A percentile compares a stretch with the other conserved stretches of the same genome.
These are phyloP conservation scores for Bubalus kerabau DNA, from an alignment of 2,113 vertebrate species.

Conservation along the genomic window DNA sequence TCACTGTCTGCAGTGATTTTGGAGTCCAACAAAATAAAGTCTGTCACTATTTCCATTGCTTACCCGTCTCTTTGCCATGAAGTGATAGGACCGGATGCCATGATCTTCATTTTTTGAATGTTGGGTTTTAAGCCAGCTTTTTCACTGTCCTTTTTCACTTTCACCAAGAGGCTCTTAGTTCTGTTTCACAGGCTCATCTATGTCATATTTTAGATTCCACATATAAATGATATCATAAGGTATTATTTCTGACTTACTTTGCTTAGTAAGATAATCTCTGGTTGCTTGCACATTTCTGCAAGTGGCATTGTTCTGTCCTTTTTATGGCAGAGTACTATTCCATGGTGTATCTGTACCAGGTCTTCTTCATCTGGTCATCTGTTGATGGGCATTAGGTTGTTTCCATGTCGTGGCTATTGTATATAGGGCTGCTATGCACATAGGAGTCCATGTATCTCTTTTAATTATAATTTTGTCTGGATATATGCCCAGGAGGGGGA, in stretches of 20 bases:
- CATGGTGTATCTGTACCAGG: not conserved
- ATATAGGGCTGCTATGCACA: not conserved
- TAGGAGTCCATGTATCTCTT: not conserved
- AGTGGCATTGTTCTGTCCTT: not conserved
- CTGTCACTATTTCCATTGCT: not conserved
- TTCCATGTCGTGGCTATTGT: not conserved
- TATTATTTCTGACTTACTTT: not conserved
- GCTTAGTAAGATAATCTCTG: not conserved
- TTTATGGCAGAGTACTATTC: not conserved
- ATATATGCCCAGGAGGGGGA: not conserved
- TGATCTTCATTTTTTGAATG: not conserved
- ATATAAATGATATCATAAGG: not conserved
- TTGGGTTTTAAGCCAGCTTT: not conserved
- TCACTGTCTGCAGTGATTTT: not conserved
- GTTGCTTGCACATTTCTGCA: not conserved
- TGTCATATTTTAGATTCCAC: not conserved
- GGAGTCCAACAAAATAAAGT: not conserved
- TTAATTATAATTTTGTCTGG: not conserved
- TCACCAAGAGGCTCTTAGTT: not conserved
- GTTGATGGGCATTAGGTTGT: not conserved
- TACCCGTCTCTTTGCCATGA: not conserved
- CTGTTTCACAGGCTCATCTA: not conserved
- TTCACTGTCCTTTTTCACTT: not conserved
- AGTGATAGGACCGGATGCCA: fast-evolving
- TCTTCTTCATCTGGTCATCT: not conserved